phyloP scores from a whole-genome alignment of 1,140 invertebrate genomes.

The Drosophila mauritiana region DNA sequence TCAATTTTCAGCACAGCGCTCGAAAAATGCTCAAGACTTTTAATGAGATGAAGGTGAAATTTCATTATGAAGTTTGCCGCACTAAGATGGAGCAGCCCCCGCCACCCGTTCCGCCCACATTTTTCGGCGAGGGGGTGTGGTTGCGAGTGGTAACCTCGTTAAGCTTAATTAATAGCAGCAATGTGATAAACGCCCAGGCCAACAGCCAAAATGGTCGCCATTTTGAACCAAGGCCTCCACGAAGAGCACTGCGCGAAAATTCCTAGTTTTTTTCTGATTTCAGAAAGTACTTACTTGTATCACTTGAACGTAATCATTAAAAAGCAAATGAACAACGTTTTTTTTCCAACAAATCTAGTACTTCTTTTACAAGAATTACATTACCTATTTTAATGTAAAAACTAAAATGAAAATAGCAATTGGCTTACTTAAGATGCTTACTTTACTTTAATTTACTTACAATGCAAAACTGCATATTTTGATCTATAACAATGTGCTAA shows the following conservation, averaged over 20 bases:
- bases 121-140: slow-evolving; percentile 57
- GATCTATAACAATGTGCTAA: too few relatives aligned
- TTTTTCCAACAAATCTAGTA: too few relatives aligned
- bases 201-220: slow-evolving; percentile 71
- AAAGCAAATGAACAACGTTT: not conserved
- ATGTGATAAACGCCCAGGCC: slow-evolving; percentile 83
- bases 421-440: too few relatives aligned
- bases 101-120: too few relatives aligned
- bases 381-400: too few relatives aligned
- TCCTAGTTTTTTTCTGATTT: not conserved
- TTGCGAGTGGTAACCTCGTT: slow-evolving; percentile 84
- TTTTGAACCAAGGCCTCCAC: slow-evolving; percentile 45
- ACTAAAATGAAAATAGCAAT: too few relatives aligned
- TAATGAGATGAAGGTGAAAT: slow-evolving; percentile 84
- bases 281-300: too few relatives aligned
- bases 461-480: too few relatives aligned
- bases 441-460: too few relatives aligned
- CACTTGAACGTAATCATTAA: too few relatives aligned
- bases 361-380: too few relatives aligned
- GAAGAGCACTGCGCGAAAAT: slow-evolving; percentile 1
- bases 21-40: slow-evolving; percentile 75
- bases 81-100: slow-evolving; percentile 48
- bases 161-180: slow-evolving; percentile 85
- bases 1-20: slow-evolving; percentile 57
- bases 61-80: slow-evolving; percentile 79